Evolutionary conservation across 2,113 vertebrate species (phyloP).

Genomic region (Zingel zingel): DNA sequence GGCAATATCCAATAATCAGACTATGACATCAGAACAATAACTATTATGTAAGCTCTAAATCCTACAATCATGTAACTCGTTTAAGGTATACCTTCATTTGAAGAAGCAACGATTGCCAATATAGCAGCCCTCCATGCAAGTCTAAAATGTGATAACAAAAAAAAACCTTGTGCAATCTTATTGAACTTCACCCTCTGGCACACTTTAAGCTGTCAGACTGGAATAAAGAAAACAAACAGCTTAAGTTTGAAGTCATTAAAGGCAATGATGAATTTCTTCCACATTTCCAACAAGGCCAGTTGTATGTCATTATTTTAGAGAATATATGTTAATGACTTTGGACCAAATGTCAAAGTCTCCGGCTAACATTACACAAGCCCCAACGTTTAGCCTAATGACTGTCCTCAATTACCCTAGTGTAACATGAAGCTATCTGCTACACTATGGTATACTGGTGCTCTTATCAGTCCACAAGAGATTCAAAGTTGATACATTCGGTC

Average conservation of each 20-base stretch:
- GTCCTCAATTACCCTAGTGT: not conserved
- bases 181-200: constrained; percentile 64
- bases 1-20: not conserved
- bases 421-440: not conserved
- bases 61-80: not conserved
- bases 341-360: not conserved
- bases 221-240: not conserved
- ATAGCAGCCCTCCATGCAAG: not conserved
- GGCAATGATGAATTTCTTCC: not conserved
- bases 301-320: not conserved
- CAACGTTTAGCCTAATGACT: not conserved
- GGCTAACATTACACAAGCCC: too few species aligned
- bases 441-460: not conserved
- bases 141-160: constrained; percentile 24
- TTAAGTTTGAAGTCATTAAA: not conserved
- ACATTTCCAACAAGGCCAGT: not conserved
- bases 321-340: not conserved
- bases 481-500: not conserved
- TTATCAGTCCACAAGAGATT: not conserved
- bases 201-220: constrained; percentile 27
- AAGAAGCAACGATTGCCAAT: not conserved
- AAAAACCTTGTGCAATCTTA: constrained; percentile 36
- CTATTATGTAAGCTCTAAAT: not conserved
- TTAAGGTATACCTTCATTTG: not conserved
- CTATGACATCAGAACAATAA: not conserved